Evolutionary conservation across 1,140 invertebrate genomes (phyloP), one percentile per base, ranked within the genome.

Genomic region (Augochlora pura): DNA sequence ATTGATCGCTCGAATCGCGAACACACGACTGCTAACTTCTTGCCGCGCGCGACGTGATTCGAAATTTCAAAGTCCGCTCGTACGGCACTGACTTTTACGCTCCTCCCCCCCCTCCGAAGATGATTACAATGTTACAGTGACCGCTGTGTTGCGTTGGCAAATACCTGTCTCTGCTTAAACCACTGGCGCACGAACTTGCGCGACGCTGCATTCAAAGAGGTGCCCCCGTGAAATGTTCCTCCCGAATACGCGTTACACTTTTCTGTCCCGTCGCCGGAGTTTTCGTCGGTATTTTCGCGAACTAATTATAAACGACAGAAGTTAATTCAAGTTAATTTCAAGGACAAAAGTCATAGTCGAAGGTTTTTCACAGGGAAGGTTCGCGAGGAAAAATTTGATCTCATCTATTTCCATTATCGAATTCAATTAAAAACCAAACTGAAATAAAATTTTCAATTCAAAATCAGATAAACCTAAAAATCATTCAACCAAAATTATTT

Each of bases 41-140:
- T n/a, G n/a, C n/a, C n/a, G n/a, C 63, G n/a, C 9, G 46, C 72
- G 72, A 74, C 62, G 62, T 74, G 73, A 54, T 42, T 68, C 52
- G 49, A 75, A 59, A 75, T n/a, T 57, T 59, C 64, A 59, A 67
- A 67, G 32, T 46, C 10, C 38, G n/a, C 64, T 67, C 52, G 49
- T 42, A 66, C 63, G 23, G n/a, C n/a, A 7, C 64, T 54, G 49
- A 67, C 42, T 52, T 74, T 65, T 52, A 65, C 46, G 21, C 60
- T 38, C 25, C 38, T 6, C 16, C 23, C n/a, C n/a, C n/a, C n/a
- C n/a, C n/a, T n/a, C n/a, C n/a, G n/a, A 25, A 21, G 63, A 57
- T 75, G 72, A 75, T 66, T 66, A 75, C 72, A 42, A 66, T 57
- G 46, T 74, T 54, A 39, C 60, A 25, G 71, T 46, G 39, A n/a